Percentiles rank a stretch among this genome's conserved stretches.
These are phyloP conservation scores for Lypha dubia DNA, from an alignment of 2,888 invertebrate genomes.

Conservation along the genomic window DNA sequence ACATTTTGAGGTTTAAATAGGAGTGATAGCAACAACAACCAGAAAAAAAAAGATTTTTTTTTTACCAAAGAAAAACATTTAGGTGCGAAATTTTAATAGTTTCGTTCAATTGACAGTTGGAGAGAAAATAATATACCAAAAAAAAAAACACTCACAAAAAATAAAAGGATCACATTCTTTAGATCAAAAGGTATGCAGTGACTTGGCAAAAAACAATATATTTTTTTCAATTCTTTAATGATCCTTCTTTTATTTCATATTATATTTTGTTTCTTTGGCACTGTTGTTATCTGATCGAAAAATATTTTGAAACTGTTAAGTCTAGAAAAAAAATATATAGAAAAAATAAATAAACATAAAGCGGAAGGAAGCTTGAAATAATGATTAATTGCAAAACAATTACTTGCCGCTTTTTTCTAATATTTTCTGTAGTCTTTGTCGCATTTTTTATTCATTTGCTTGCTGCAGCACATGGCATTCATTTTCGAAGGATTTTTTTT, in stretches of 20 bases:
- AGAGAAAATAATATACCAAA: constrained; percentile 14
- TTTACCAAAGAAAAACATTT: constrained; percentile 51
- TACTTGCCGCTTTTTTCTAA: constrained; percentile 56
- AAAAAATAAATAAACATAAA: constrained; percentile 25
- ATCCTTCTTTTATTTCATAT: constrained; percentile 27
- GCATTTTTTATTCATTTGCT: constrained; percentile 29
- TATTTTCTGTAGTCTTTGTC: constrained; percentile 36
- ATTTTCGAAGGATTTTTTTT: constrained; percentile 5
- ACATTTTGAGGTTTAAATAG: constrained; percentile 27
- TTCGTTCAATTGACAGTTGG: constrained; percentile 65
- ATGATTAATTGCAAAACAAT: constrained; percentile 72
- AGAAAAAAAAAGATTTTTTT: constrained; percentile 20
- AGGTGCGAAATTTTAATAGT: constrained; percentile 70
- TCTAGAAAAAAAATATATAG: constrained; percentile 30
- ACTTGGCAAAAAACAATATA: constrained; percentile 55
- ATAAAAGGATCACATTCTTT: constrained; percentile 41
- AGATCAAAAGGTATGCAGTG: constrained; percentile 46
- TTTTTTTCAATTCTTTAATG: constrained; percentile 45
- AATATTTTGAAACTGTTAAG: constrained; percentile 68
- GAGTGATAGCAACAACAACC: constrained; percentile 41
- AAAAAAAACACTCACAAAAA: constrained; percentile 8
- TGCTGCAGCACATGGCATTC: constrained; percentile 52
- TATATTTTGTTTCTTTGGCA: not conserved
- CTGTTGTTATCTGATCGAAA: constrained; percentile 54
- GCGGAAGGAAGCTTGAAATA: constrained; percentile 44